These are phyloP conservation scores for Streptopelia turtur DNA, from an alignment of 2,797 vertebrate species.

Conservation along the genomic window DNA sequence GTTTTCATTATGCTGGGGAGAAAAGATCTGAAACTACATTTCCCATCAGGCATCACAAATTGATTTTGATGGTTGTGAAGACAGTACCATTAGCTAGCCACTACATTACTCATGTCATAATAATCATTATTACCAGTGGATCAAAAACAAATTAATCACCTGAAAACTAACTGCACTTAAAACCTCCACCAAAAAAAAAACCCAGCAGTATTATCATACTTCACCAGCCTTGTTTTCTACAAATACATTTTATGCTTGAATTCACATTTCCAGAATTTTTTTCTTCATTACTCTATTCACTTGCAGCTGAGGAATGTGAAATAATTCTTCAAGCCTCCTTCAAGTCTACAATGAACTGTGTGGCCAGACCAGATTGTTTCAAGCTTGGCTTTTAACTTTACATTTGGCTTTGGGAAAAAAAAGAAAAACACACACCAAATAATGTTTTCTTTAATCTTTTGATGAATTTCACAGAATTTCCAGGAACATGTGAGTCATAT, in stretches of 20 bases:
- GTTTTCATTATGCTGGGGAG: neutral
- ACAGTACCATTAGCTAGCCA: neutral
- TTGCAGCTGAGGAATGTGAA: constrained; percentile 23
- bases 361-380: neutral
- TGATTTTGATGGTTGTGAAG: neutral
- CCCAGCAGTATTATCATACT: neutral
- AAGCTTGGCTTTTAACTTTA: constrained; percentile 10
- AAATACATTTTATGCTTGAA: neutral
- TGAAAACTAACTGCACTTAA: constrained; percentile 7
- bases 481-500: neutral
- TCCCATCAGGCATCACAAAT: neutral
- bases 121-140: neutral
- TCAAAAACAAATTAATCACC: neutral
- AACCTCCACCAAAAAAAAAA: neutral
- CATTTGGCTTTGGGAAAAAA: neutral
- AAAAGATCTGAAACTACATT: neutral
- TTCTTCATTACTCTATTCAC: constrained; percentile 9
- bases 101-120: neutral
- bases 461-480: constrained; percentile 19
- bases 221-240: neutral
- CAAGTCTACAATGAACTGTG: neutral
- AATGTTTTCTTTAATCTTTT: constrained; percentile 23
- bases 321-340: constrained; percentile 2
- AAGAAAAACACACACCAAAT: neutral
- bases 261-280: neutral